Evolutionary conservation across 2,797 vertebrate species (phyloP).

Genomic region (Knipowitschia caucasica): DNA sequence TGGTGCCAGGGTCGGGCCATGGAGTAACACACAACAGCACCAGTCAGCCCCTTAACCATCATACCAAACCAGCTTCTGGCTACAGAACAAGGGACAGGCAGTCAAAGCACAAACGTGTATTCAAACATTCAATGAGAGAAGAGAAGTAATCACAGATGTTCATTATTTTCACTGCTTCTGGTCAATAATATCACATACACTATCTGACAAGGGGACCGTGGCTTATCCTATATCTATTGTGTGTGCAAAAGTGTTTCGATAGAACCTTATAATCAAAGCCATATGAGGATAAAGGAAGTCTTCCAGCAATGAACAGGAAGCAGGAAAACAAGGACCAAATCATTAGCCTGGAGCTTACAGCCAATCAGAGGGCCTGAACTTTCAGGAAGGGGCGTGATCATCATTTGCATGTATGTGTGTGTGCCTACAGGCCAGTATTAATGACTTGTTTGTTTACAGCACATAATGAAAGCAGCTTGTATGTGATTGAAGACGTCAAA

Average conservation of each 20-base stretch:
- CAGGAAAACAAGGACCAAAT: constrained; percentile 75
- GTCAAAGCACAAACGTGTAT: constrained; percentile 50
- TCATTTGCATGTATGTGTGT: constrained; percentile 31
- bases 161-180: constrained; percentile 68
- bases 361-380: constrained; percentile 66
- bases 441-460: constrained; percentile 73
- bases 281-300: constrained; percentile 88
- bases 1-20: constrained; percentile 37
- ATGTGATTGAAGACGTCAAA: constrained; percentile 54
- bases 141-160: constrained; percentile 63
- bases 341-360: constrained; percentile 84
- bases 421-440: constrained; percentile 64
- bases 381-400: constrained; percentile 31
- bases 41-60: constrained; percentile 44
- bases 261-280: constrained; percentile 91
- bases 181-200: constrained; percentile 80
- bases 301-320: constrained; percentile 78
- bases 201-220: constrained; percentile 74
- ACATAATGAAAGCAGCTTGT: constrained; percentile 66
- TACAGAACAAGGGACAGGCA: constrained; percentile 50
- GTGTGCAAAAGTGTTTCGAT: constrained; percentile 69
- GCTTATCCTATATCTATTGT: constrained; percentile 74
- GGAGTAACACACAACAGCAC: constrained; percentile 44
- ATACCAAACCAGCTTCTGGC: constrained; percentile 52
- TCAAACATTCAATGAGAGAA: constrained; percentile 44